Conservation (phyloP, 1,140 invertebrate genomes). For the Aphaenogaster floridana region DNA sequence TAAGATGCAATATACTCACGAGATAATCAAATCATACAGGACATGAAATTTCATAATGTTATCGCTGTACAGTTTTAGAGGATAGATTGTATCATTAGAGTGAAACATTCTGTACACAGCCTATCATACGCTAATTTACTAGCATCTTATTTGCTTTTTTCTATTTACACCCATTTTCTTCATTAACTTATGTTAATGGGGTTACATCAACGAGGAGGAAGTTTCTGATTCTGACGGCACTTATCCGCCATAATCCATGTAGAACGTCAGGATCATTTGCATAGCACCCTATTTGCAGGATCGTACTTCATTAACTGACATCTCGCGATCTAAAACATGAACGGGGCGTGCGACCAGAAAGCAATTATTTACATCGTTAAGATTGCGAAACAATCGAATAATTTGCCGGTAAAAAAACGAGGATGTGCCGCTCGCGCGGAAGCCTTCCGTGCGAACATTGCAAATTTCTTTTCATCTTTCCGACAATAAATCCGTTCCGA, state of each 20-base stretch:
- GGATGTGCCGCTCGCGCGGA: slow-evolving; percentile 34
- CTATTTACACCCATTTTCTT: slow-evolving; percentile 29
- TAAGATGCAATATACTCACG: background rate
- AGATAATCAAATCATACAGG: background rate
- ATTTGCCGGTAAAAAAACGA: slow-evolving; percentile 68
- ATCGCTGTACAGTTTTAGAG: background rate
- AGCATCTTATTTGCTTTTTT: background rate
- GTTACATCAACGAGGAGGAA: slow-evolving; percentile 42
- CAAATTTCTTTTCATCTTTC: slow-evolving; percentile 70
- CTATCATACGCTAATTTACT: background rate
- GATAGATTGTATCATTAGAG: background rate
- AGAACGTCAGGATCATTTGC: slow-evolving; percentile 46
- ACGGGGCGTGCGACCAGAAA: slow-evolving; percentile 58
- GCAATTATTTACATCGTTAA: slow-evolving; percentile 67
- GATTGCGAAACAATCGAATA: slow-evolving; percentile 69
- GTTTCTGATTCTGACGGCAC: slow-evolving; percentile 24
- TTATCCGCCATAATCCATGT: slow-evolving; percentile 37
- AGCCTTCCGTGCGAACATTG: slow-evolving; percentile 72
- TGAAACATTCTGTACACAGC: background rate
- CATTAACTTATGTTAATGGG: slow-evolving; percentile 48
- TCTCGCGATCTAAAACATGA: slow-evolving; percentile 37
- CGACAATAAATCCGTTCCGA: slow-evolving; percentile 33
- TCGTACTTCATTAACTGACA: slow-evolving; percentile 47
- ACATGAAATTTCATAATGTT: background rate
- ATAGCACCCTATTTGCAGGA: slow-evolving; percentile 45